A percentile compares a stretch with the other conserved stretches of the same genome.
Evolutionary conservation across 2,113 vertebrate genomes (phyloP).

Genomic region (Alligator mississippiensis): DNA sequence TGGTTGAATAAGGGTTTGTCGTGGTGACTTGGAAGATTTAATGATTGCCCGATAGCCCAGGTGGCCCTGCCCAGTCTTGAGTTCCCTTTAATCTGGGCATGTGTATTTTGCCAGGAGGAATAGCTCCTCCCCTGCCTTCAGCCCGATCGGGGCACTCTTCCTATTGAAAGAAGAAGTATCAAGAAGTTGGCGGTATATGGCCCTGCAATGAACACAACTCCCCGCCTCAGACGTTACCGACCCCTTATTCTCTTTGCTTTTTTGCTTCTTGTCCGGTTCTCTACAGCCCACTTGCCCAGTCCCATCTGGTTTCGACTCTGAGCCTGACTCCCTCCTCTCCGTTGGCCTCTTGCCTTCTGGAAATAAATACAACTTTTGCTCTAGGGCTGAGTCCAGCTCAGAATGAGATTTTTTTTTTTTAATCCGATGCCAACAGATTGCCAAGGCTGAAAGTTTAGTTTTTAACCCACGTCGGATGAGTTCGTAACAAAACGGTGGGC

Average conservation of each 20-base stretch:
- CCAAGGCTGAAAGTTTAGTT: not conserved
- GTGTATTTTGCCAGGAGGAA: not conserved
- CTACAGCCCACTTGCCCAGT: fast-evolving
- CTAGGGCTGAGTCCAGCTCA: not conserved
- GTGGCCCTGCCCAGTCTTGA: no score
- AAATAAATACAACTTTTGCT: not conserved
- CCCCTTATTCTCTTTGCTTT: not conserved
- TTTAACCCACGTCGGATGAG: not conserved
- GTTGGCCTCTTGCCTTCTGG: not conserved
- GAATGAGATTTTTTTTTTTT: not conserved
- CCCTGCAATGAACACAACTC: not conserved
- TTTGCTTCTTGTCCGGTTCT: not conserved
- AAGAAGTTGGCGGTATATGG: not conserved
- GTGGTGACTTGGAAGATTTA: no score
- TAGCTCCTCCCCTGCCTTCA: not conserved
- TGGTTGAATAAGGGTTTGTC: no score
- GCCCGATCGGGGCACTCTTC: not conserved
- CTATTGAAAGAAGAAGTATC: not conserved
- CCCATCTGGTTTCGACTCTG: not conserved
- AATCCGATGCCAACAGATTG: not conserved
- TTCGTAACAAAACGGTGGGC: fast-evolving
- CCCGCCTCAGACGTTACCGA: not conserved
- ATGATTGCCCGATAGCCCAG: no score
- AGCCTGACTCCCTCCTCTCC: not conserved
- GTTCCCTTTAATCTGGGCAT: not conserved